Evolutionary conservation across 1,140 invertebrate species (phyloP).

Genomic region (Hormaphis cornu): DNA sequence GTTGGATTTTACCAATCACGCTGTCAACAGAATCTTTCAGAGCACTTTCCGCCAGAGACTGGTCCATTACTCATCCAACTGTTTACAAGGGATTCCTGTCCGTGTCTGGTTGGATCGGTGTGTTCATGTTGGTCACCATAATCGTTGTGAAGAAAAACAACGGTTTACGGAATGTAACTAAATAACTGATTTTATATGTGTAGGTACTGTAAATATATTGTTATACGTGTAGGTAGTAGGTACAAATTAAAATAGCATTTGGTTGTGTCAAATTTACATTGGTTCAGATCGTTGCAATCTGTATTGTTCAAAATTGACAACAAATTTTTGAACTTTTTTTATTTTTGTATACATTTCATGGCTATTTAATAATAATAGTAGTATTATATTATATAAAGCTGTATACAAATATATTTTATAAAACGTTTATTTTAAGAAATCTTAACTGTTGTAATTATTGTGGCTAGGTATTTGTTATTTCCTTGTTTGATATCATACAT

Average conservation of each 20-base stretch:
- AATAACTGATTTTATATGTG: constrained; percentile 32
- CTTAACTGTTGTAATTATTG: too few relatives aligned
- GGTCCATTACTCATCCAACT: constrained; percentile 46
- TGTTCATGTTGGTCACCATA: constrained; percentile 42
- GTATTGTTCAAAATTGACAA: neutral
- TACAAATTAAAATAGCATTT: neutral
- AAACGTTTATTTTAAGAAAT: too few relatives aligned
- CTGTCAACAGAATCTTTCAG: constrained; percentile 51
- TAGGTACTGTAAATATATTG: neutral
- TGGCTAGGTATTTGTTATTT: too few relatives aligned
- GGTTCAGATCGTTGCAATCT: neutral
- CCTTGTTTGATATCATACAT: too few relatives aligned
- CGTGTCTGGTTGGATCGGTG: constrained; percentile 47
- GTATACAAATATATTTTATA: too few relatives aligned
- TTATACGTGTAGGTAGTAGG: neutral
- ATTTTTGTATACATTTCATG: neutral
- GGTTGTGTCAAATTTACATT: neutral
- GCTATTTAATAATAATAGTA: constrained; percentile 18
- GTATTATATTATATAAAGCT: neutral
- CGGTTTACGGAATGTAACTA: constrained; percentile 32
- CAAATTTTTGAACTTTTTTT: neutral
- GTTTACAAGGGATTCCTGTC: constrained; percentile 51
- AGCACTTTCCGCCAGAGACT: constrained; percentile 50
- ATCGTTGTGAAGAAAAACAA: constrained; percentile 37
- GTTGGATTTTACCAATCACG: constrained; percentile 51